Evolutionary conservation across 2,888 invertebrate genomes (phyloP), one percentile per base, ranked within the genome.

Genomic region (Helicoverpa assulta): DNA sequence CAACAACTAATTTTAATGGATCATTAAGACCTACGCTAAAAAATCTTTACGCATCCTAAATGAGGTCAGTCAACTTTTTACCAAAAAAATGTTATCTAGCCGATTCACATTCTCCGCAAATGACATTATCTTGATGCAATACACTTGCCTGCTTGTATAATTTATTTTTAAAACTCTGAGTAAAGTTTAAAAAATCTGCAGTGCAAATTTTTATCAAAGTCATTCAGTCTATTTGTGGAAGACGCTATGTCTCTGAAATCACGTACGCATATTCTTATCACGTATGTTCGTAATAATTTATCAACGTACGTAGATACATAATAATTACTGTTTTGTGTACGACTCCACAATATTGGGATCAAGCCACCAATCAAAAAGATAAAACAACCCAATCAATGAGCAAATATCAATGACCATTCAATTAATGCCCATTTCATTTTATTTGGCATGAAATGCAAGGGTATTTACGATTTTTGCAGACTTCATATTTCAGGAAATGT

Each of bases 211-310:
- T 59, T 55, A 43, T 8, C 56, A 33, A 40, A 56, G 29, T 43
- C 63, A 70, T 19, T 47, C 18, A 37, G 67, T 67, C 58, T 67
- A 67, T 58, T 55, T 54, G 26, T 61, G 54, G 53, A 70, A 74
- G 74, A 70, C 68, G 69, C 67, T 86, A 89, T 89, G 90, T 86
- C 83, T 82, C 82, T 73, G 78, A 88, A 89, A 93, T 93, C 93
- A 94, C 92, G 94, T 94, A 93, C 90, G 89, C 93, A 90, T 89
- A 80, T 86, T 82, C 86, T 91, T 93, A 94, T 93, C 93, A 78
- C 85, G 81, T 78, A 63, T 83, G 80, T 83, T 85, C 78, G 85
- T 84, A 86, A 86, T 85, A 84, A 82, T 83, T 86, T 79, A 77
- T 77, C 70, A 69, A 60, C 65, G 68, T 76, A 76, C 72, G 69